Conservation (phyloP, 2,113 vertebrate species). For the Lepisosteus oculatus region DNA sequence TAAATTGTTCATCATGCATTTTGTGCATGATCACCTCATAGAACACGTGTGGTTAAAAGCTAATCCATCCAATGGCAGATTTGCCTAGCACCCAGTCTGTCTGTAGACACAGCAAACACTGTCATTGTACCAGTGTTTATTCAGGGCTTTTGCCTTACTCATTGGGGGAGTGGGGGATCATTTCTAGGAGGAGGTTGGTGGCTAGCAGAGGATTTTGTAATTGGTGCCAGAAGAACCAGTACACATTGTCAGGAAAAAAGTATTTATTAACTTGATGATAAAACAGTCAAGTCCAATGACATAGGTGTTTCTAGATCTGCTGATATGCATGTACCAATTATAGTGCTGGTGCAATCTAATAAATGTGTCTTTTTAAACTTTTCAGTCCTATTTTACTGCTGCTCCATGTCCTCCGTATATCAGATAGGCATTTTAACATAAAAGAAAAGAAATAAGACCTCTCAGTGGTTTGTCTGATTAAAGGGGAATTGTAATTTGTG, state of each 20-base stretch:
- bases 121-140: slow-evolving; percentile 15
- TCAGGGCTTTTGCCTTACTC: slow-evolving; percentile 9
- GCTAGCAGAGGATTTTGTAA: slow-evolving; percentile 1
- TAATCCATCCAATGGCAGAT: slow-evolving; percentile 2
- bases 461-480: too few relatives aligned
- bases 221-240: too few relatives aligned
- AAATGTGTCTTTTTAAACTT: too few relatives aligned
- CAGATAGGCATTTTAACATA: too few relatives aligned
- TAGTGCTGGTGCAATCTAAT: background rate
- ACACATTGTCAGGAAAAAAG: background rate
- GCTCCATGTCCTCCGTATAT: too few relatives aligned
- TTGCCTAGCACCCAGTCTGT: slow-evolving; percentile 7
- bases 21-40: background rate
- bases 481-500: too few relatives aligned
- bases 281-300: background rate
- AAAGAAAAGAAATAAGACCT: too few relatives aligned
- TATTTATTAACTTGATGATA: slow-evolving; percentile 30
- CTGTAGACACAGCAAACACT: slow-evolving; percentile 33
- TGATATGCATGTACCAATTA: slow-evolving; percentile 27
- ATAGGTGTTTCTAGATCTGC: slow-evolving; percentile 18
- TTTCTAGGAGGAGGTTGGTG: background rate
- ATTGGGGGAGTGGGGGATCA: slow-evolving; percentile 8
- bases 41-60: background rate
- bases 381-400: too few relatives aligned
- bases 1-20: background rate